Percentiles rank a stretch among this genome's conserved stretches.
These are phyloP conservation scores for Xanthia togata DNA, from an alignment of 2,888 invertebrate genomes.

Conservation along the genomic window DNA sequence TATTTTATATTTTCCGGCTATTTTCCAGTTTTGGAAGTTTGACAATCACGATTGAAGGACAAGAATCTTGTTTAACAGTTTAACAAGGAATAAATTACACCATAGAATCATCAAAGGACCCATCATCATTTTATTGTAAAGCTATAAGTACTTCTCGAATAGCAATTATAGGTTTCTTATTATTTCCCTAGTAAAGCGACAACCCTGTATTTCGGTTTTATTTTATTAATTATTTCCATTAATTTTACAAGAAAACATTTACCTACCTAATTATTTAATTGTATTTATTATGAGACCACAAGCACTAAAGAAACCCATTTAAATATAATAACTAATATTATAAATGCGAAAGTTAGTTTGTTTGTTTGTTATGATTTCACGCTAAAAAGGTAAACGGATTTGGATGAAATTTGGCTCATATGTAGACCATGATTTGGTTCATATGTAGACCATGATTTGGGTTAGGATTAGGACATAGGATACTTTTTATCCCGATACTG, in stretches of 20 bases:
- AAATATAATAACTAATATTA: not conserved
- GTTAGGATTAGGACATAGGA: too few species aligned
- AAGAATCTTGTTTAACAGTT: not conserved
- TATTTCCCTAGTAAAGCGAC: not conserved
- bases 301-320: not conserved
- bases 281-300: conserved; percentile 7
- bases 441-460: too few species aligned
- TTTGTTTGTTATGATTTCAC: too few species aligned
- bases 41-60: not conserved
- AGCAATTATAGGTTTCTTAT: not conserved
- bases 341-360: too few species aligned
- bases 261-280: not conserved
- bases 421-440: too few species aligned
- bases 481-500: too few species aligned
- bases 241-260: conserved; percentile 4
- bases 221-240: too few species aligned
- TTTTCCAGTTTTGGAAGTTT: conserved; percentile 1
- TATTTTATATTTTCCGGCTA: not conserved
- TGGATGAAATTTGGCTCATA: too few species aligned
- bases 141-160: not conserved
- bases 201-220: not conserved
- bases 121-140: not conserved
- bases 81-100: not conserved
- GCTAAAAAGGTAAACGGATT: too few species aligned
- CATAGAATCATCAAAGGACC: not conserved